Evolutionary conservation across 1,140 invertebrate species (phyloP).

Genomic region (Ceratina calcarata): DNA sequence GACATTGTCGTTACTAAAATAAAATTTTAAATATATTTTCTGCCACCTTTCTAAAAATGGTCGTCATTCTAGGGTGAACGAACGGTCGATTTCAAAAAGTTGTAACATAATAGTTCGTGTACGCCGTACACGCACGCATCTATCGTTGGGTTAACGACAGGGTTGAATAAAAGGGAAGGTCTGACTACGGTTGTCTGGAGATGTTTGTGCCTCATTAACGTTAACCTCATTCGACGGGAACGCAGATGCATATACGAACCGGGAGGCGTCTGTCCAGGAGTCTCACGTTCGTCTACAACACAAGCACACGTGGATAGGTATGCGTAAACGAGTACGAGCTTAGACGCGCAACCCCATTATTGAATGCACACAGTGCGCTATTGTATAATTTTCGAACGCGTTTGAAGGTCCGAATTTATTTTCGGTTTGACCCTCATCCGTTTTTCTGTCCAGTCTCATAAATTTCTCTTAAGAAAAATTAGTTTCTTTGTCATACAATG

Average conservation of each 20-base stretch:
- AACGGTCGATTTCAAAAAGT: conserved; percentile 25
- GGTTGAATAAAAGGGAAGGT: conserved; percentile 58
- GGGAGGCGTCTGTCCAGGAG: conserved; percentile 38
- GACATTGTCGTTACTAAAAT: too few species aligned
- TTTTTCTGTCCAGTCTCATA: too few species aligned
- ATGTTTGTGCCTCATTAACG: conserved; percentile 67
- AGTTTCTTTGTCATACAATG: too few species aligned
- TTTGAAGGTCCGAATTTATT: neutral
- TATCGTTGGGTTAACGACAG: conserved; percentile 16
- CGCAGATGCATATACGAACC: conserved; percentile 59
- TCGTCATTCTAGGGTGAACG: neutral
- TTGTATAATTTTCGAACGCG: conserved; percentile 1
- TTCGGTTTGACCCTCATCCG: too few species aligned
- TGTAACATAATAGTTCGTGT: too few species aligned
- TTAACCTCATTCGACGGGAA: conserved; percentile 65
- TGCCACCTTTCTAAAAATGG: neutral
- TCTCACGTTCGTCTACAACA: conserved; percentile 54
- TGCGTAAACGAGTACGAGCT: conserved; percentile 9
- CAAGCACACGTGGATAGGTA: neutral
- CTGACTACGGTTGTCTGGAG: conserved; percentile 57
- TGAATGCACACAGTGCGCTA: conserved; percentile 8
- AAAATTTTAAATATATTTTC: neutral
- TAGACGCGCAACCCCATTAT: neutral
- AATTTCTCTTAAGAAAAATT: too few species aligned
- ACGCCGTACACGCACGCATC: conserved; percentile 9